Percentiles rank a stretch among this genome's conserved stretches.
Evolutionary conservation across 2,113 vertebrate species (phyloP).

Genomic region (Peromyscus maniculatus): DNA sequence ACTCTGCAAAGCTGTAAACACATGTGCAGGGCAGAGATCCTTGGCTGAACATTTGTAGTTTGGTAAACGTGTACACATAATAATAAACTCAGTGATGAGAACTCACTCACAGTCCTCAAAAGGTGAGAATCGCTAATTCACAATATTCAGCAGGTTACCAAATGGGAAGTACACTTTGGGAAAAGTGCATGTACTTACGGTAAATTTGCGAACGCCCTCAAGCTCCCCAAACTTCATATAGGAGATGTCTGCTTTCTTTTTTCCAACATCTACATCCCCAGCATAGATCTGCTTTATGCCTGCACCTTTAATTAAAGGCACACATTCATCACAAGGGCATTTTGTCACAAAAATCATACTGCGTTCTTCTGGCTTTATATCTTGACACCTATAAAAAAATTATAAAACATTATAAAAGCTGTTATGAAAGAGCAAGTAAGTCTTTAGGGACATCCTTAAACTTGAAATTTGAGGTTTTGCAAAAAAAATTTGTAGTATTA

Average conservation of each 20-base stretch:
- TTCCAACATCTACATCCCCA: slow-evolving; percentile 93
- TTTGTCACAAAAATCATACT: slow-evolving; percentile 97
- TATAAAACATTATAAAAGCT: slow-evolving; percentile 63
- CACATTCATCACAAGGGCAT: slow-evolving; percentile 97
- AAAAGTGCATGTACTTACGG: slow-evolving; percentile 88
- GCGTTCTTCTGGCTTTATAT: slow-evolving; percentile 92
- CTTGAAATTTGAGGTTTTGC: slow-evolving; percentile 24
- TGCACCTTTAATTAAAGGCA: slow-evolving; percentile 95
- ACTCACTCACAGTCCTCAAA: slow-evolving; percentile 35
- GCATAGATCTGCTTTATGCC: slow-evolving; percentile 97
- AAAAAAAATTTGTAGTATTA: slow-evolving; percentile 48
- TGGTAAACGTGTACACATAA: slow-evolving; percentile 27
- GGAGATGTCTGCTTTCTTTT: slow-evolving; percentile 96
- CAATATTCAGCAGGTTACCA: background rate
- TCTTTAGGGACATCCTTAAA: slow-evolving; percentile 65
- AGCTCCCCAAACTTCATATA: slow-evolving; percentile 94
- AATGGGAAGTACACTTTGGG: slow-evolving; percentile 14
- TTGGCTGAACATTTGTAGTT: slow-evolving; percentile 27
- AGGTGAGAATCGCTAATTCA: background rate
- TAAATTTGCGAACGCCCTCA: slow-evolving; percentile 92
- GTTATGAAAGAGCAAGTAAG: slow-evolving; percentile 27
- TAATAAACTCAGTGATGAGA: slow-evolving; percentile 37
- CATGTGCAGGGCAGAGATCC: background rate
- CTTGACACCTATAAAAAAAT: slow-evolving; percentile 89
- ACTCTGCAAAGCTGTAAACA: background rate